Percentiles rank a stretch among this genome's conserved stretches.
These are phyloP conservation scores for Netelia inedita DNA, from an alignment of 2,888 invertebrate species.

Conservation along the genomic window DNA sequence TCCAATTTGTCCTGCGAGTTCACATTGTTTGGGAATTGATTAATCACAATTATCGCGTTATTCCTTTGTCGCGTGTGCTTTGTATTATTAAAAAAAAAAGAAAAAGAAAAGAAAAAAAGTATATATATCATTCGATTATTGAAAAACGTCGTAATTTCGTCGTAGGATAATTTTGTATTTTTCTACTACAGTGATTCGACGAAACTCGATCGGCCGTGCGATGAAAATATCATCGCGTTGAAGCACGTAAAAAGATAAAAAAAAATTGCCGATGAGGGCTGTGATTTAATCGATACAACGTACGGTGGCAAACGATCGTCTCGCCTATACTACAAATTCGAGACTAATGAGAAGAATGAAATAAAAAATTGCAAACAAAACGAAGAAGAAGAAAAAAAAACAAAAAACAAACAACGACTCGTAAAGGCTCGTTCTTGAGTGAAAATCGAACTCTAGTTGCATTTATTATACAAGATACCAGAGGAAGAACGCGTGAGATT, in stretches of 20 bases:
- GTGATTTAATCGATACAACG: constrained; percentile 58
- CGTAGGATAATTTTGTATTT: constrained; percentile 70
- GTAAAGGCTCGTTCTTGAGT: constrained; percentile 5
- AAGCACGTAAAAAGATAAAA: constrained; percentile 3
- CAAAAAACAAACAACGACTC: not conserved
- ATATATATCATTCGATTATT: constrained; percentile 7
- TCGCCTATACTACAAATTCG: constrained; percentile 2
- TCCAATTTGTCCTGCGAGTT: not conserved
- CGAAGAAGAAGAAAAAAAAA: not conserved
- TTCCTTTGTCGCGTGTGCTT: constrained; percentile 22
- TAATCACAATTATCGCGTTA: constrained; percentile 2
- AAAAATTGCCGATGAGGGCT: constrained; percentile 59
- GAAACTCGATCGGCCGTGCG: constrained; percentile 53
- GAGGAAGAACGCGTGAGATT: constrained; percentile 6
- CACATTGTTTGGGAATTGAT: not conserved
- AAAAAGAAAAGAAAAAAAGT: constrained; percentile 3
- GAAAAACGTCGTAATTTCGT: constrained; percentile 27
- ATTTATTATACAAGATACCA: constrained; percentile 32
- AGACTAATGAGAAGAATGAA: not conserved
- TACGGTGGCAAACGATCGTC: constrained; percentile 13
- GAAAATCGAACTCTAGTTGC: constrained; percentile 45
- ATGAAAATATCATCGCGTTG: constrained; percentile 29
- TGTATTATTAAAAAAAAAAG: constrained; percentile 1
- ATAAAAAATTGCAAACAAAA: not conserved
- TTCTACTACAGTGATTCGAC: constrained; percentile 65